Base-by-base conservation (phyloP, 37 sponge, comb jelly and placozoan genomes). In the Halichondria panicea region DNA sequence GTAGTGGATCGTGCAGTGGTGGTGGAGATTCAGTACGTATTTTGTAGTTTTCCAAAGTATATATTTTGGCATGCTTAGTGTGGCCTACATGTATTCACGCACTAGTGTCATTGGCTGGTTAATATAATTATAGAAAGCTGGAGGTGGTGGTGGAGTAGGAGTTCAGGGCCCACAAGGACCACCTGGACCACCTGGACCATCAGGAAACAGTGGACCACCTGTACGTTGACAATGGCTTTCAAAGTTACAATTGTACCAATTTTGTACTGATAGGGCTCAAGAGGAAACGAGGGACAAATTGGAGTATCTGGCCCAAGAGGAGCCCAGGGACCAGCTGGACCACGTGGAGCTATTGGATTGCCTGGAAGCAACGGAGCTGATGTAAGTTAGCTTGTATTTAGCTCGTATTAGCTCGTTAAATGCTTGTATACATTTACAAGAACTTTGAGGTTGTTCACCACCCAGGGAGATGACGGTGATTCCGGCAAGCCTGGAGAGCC, bases 381-480 rank as follows among this genome's bases (percentile, higher is more conserved):
- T 53, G 72, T 65, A 71, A 37, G 60, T 12, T 15, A 63, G 4
- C 52, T 18, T 48, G 52, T 15, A 48, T 48, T 48, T 48, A 18
- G 15, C 11, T 48, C 11, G 11, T 48, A 11, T 11, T 48, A 48
- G 11, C 52, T 18, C 15, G 15, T 27, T 19, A 63, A 28, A 7
- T 35, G 3, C 9, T 63, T 18, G 7, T 34, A 6, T 27, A 19
- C 5, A 28, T 8, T 18, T 34, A 8, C 38, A 63, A 35, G 38
- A 9, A 6, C 6, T 63, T 63, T 35, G 4, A 18, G 19, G 13
- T 18, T 30, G 19, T 18, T 22, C 24, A 38, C 15, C 37, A 34
- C 4, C 59, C 28, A 90, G 75, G 91, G 91, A 55, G 32, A 42
- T 32, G 82, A 84, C 60, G 91, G 86, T 35, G 42, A 43, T 35